phyloP scores from a whole-genome alignment of 2,797 vertebrate genomes.

The Salmo trutta region DNA sequence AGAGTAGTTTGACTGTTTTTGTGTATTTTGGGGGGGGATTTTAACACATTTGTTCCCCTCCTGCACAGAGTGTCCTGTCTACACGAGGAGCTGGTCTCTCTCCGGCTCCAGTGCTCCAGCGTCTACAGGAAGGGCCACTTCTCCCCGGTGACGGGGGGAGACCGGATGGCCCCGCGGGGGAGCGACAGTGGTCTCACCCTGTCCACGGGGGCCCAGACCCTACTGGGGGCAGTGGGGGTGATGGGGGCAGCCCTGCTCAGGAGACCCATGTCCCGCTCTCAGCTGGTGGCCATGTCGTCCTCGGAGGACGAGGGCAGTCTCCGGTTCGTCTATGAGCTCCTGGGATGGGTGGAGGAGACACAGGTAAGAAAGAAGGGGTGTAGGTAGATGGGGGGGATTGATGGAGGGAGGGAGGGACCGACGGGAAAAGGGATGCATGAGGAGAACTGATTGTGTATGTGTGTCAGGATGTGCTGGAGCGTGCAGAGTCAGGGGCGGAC shows the following conservation, averaged over 20 bases:
- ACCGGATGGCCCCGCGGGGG: slow-evolving; percentile 73
- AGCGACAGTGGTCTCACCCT: slow-evolving; percentile 83
- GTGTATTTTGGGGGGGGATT: background rate
- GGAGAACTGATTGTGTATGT: background rate
- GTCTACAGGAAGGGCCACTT: slow-evolving; percentile 95
- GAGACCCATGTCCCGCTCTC: slow-evolving; percentile 86
- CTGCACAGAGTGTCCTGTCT: slow-evolving; percentile 83
- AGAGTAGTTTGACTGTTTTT: no score
- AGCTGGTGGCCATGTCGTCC: slow-evolving; percentile 92
- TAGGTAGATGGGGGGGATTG: background rate
- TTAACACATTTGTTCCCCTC: background rate
- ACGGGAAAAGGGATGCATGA: no score
- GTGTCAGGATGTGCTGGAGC: slow-evolving; percentile 86
- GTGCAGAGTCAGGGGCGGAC: slow-evolving; percentile 93
- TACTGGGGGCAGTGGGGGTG: slow-evolving; percentile 72
- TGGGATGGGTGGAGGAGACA: slow-evolving; percentile 97
- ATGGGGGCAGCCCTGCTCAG: slow-evolving; percentile 85
- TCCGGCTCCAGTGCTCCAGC: slow-evolving; percentile 91
- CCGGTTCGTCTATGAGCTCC: slow-evolving; percentile 94
- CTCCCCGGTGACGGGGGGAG: slow-evolving; percentile 69
- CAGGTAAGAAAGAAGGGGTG: slow-evolving; percentile 79
- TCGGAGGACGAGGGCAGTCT: slow-evolving; percentile 95
- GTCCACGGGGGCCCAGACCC: slow-evolving; percentile 69
- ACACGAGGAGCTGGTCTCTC: slow-evolving; percentile 93
- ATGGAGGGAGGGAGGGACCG: background rate